A percentile compares a stretch with the other conserved stretches of the same genome.
phyloP scores from a whole-genome alignment of 2,113 vertebrate species.

The Cyprinodon tularosa region DNA sequence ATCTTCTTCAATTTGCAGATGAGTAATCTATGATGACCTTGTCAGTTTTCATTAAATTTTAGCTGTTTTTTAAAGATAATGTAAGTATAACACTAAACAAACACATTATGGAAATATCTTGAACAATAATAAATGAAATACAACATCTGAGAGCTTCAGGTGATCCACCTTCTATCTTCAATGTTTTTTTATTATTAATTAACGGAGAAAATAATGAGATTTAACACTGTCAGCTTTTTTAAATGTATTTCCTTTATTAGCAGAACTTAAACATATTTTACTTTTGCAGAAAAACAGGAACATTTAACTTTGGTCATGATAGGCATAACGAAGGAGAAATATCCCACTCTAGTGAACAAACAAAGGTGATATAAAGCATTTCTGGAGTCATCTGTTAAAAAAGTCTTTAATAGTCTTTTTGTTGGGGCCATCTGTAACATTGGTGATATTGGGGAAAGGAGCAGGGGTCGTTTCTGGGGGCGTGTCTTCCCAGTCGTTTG shows the following conservation, averaged over 20 bases:
- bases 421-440: slow-evolving; percentile 49
- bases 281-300: not conserved
- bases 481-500: slow-evolving; percentile 77
- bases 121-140: too few relatives aligned
- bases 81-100: too few relatives aligned
- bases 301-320: slow-evolving; percentile 50
- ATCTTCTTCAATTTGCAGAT: too few relatives aligned
- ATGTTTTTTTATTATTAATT: not conserved
- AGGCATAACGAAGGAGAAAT: not conserved
- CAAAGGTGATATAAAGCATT: not conserved
- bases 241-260: not conserved
- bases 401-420: slow-evolving; percentile 71
- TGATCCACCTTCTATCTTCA: not conserved
- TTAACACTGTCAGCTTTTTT: not conserved
- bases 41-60: too few relatives aligned
- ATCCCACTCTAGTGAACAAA: not conserved
- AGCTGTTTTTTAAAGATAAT: too few relatives aligned
- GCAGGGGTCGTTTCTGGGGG: slow-evolving; percentile 30
- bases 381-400: slow-evolving; percentile 44
- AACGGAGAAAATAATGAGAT: not conserved
- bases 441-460: slow-evolving; percentile 12
- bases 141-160: not conserved
- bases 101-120: too few relatives aligned
- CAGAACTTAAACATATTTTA: not conserved
- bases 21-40: too few relatives aligned